A percentile compares a stretch with the other conserved stretches of the same genome.
These are phyloP conservation scores for Hypothenemus hampei DNA, from an alignment of 1,140 invertebrate genomes.

Conservation along the genomic window DNA sequence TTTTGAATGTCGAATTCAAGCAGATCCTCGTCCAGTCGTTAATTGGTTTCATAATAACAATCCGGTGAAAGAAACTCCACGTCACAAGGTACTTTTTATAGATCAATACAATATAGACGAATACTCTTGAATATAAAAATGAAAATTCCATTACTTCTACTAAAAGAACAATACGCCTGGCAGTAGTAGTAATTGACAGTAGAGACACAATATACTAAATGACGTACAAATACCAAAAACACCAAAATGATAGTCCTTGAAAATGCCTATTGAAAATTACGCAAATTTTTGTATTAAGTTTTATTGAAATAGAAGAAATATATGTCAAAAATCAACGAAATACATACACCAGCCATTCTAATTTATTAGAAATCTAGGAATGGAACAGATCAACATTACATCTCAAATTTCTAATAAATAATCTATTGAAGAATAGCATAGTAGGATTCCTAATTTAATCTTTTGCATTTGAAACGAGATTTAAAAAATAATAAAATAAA, in stretches of 20 bases:
- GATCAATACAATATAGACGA: neutral
- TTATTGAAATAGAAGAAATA: too few relatives aligned
- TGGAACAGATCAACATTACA: too few relatives aligned
- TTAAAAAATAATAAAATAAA: too few relatives aligned
- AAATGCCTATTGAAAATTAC: constrained; percentile 1
- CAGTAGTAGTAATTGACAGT: constrained; percentile 12
- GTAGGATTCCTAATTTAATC: too few relatives aligned
- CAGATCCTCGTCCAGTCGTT: constrained; percentile 86
- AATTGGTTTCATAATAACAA: constrained; percentile 87
- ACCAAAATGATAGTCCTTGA: constrained; percentile 1
- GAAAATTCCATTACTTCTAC: constrained; percentile 6
- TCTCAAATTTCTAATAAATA: too few relatives aligned
- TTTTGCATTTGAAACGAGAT: too few relatives aligned
- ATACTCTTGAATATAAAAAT: neutral
- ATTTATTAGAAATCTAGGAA: too few relatives aligned
- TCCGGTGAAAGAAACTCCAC: constrained; percentile 67
- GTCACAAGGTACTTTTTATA: constrained; percentile 86
- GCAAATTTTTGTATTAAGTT: too few relatives aligned
- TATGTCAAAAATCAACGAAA: too few relatives aligned
- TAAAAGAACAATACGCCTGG: constrained; percentile 5
- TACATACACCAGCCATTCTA: too few relatives aligned
- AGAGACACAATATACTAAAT: neutral
- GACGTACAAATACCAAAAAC: neutral
- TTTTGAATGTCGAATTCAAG: constrained; percentile 93
- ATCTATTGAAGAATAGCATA: too few relatives aligned